Percentiles rank a stretch among this genome's conserved stretches.
phyloP scores from a whole-genome alignment of 2,888 invertebrate genomes.

The Linyphia triangularis region DNA sequence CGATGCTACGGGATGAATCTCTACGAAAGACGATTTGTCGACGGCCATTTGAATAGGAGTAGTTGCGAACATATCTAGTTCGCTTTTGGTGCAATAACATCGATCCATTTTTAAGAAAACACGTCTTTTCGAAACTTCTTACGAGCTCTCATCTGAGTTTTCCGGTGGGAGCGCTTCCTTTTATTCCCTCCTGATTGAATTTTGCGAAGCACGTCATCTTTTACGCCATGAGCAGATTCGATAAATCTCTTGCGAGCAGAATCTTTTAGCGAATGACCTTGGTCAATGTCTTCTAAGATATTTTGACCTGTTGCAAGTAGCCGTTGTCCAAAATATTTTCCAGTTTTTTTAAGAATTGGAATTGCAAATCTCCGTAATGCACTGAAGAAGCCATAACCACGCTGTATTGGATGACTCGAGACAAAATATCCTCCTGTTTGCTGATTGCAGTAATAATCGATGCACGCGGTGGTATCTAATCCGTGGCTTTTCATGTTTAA shows the following conservation, averaged over 20 bases:
- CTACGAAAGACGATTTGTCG: slow-evolving; percentile 7
- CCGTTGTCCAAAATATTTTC: slow-evolving; percentile 20
- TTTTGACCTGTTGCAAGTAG: background rate
- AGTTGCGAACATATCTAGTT: slow-evolving; percentile 4
- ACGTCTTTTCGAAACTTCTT: background rate
- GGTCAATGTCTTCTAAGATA: background rate
- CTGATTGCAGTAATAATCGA: slow-evolving; percentile 9
- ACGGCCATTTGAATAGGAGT: slow-evolving; percentile 35
- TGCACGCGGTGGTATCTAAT: background rate
- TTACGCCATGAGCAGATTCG: slow-evolving; percentile 2
- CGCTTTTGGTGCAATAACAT: slow-evolving; percentile 21
- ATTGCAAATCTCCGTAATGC: background rate
- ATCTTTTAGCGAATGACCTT: background rate
- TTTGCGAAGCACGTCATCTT: slow-evolving; percentile 18
- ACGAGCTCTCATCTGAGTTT: background rate
- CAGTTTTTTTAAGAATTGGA: background rate
- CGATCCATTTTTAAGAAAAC: slow-evolving; percentile 21
- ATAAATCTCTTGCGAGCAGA: background rate
- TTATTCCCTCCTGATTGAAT: slow-evolving; percentile 13
- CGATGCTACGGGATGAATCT: slow-evolving; percentile 42
- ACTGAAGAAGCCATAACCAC: background rate
- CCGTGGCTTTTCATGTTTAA: background rate
- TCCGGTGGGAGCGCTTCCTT: background rate
- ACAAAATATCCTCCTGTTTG: background rate
- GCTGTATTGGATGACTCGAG: background rate